A percentile compares a stretch with the other conserved stretches of the same genome.
Conservation (phyloP, 2,888 invertebrate genomes). For the Trachelus tabidus region DNA sequence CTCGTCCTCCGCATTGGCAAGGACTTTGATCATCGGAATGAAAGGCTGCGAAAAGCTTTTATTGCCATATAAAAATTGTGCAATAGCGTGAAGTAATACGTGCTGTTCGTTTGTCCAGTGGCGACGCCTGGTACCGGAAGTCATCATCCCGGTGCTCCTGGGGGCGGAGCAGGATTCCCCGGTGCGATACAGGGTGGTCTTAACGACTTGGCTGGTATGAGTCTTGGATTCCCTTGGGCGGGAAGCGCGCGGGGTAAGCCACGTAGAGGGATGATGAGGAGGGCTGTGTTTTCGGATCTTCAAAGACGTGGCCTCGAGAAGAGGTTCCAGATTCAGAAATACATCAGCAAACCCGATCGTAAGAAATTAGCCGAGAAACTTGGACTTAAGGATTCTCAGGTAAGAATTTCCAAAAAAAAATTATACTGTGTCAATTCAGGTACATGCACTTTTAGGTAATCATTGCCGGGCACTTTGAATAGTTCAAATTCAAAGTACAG, state of each 20-base stretch:
- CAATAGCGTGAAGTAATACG: not conserved
- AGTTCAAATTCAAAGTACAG: not conserved
- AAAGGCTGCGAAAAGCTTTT: not conserved
- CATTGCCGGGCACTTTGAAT: conserved; percentile 15
- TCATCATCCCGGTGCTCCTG: conserved; percentile 59
- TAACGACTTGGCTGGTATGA: conserved; percentile 60
- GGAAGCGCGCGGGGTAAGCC: conserved; percentile 93
- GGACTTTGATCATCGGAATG: not conserved
- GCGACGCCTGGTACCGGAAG: conserved; percentile 66
- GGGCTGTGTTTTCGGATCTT: conserved; percentile 96
- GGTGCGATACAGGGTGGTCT: conserved; percentile 55
- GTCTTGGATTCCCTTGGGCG: conserved; percentile 85
- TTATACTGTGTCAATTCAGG: not conserved
- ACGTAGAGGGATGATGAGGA: conserved; percentile 94
- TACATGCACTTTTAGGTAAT: not conserved
- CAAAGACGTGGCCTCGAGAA: conserved; percentile 96
- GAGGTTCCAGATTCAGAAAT: conserved; percentile 96
- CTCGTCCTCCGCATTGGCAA: not conserved
- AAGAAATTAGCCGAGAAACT: conserved; percentile 97
- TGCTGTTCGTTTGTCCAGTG: conserved; percentile 50
- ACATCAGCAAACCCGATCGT: conserved; percentile 98
- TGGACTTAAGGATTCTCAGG: conserved; percentile 97
- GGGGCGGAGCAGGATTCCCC: conserved; percentile 54
- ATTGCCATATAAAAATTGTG: not conserved
- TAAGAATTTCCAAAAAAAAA: conserved; percentile 63